Base-by-base conservation (phyloP, 1,140 invertebrate genomes). In the Neuroterus valhalla region DNA sequence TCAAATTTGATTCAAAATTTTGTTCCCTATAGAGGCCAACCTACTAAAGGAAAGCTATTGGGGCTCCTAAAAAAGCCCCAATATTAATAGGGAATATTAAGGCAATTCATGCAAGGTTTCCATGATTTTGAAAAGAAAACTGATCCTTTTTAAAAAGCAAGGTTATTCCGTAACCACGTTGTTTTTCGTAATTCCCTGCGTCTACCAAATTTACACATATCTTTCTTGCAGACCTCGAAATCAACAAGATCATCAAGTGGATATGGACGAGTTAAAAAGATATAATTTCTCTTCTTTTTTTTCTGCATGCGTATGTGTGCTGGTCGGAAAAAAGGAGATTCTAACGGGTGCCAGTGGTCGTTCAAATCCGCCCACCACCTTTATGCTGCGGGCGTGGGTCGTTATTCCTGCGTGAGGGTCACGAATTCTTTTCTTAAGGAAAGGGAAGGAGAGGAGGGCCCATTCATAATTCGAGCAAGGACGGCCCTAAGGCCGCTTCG, bases 381-480 rank as follows among this genome's bases (percentile, higher is more conserved):
- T 80, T 75, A 76, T 68, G 70, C 82, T 75, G 75, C 78, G 78
- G 82, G 84, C 84, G 85, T 86, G 78, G 85, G 84, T 78, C 75
- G 82, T 80, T 85, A n/a, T n/a, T 85, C 84, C 84, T 85, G 85
- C 78, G 82, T 79, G 81, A 83, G 81, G 83, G 81, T 86, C 83
- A 84, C 81, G 82, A 82, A 85, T 83, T 80, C 66, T 62, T 50
- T 26, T 55, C 44, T 80, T n/a, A n/a, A n/a, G n/a, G n/a, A n/a
- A n/a, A n/a, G 48, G 73, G 50, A 73, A 76, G 78, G 82, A 79
- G 80, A 31, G 75, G 72, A 66, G 70, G 80, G 76, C 81, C 81
- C 87, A 88, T 88, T 89, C 86, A 88, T 88, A 85, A 88, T 71
- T 82, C 82, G 83, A 86, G 87, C 86, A 89, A 89, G 87, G 87